Evolutionary conservation across 2,888 invertebrate genomes (phyloP).

Genomic region (Fragum fragum): DNA sequence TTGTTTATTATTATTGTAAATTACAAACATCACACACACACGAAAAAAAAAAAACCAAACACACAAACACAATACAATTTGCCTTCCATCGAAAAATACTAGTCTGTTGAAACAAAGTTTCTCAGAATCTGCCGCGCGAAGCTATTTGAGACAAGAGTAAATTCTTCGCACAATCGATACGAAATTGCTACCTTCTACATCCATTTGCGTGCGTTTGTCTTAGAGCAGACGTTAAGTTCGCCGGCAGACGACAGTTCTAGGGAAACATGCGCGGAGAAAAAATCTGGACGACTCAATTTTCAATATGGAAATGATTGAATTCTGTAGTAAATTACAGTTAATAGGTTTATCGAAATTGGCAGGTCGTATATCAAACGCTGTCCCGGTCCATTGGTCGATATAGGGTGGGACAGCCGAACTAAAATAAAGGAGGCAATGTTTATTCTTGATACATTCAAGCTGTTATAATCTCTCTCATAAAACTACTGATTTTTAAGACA

Average conservation of each 20-base stretch:
- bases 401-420: not conserved
- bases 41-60: no score
- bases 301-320: constrained; percentile 71
- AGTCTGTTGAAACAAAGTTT: no score
- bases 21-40: no score
- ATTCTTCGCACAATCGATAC: constrained; percentile 68
- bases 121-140: no score
- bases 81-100: no score
- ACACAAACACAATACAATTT: no score
- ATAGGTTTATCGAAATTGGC: constrained; percentile 62
- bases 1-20: no score
- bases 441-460: no score
- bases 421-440: no score
- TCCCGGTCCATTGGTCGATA: constrained; percentile 16
- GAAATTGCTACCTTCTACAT: constrained; percentile 74
- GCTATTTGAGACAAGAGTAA: not conserved
- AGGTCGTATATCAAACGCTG: constrained; percentile 52
- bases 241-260: constrained; percentile 44
- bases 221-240: constrained; percentile 56
- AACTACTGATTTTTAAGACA: no score
- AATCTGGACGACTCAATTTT: constrained; percentile 58
- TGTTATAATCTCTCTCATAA: no score
- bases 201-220: constrained; percentile 63
- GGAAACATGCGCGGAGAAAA: constrained; percentile 44
- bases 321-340: constrained; percentile 67